phyloP scores from a whole-genome alignment of 2,888 invertebrate species.

The Acanthosepion esculentum region DNA sequence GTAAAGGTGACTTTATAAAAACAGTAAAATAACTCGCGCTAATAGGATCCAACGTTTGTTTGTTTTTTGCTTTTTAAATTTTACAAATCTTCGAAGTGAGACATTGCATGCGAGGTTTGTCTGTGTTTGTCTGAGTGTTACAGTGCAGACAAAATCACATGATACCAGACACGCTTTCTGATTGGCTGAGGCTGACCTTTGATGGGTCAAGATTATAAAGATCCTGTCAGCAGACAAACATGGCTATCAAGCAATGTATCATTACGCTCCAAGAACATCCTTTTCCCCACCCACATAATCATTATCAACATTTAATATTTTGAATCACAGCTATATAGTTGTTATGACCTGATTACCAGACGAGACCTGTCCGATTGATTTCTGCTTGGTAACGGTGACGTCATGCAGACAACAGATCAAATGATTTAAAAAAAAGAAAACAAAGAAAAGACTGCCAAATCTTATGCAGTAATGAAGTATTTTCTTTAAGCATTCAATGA shows the following conservation, averaged over 20 bases:
- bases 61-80: too few species aligned
- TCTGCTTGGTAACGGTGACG: too few species aligned
- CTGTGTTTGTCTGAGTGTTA: slow-evolving; percentile 45
- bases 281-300: too few species aligned
- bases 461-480: too few species aligned
- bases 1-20: background rate
- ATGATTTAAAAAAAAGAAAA: too few species aligned
- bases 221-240: background rate
- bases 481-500: too few species aligned
- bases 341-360: too few species aligned
- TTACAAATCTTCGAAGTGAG: background rate
- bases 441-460: too few species aligned
- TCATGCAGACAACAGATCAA: too few species aligned
- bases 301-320: background rate
- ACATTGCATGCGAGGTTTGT: background rate
- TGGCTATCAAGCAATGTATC: background rate
- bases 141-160: slow-evolving; percentile 41
- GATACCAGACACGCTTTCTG: background rate
- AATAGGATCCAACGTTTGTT: too few species aligned
- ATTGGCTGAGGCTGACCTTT: background rate
- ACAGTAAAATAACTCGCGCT: background rate
- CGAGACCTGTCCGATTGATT: too few species aligned
- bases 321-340: background rate
- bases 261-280: too few species aligned
- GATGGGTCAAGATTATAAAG: background rate